Percentiles rank a stretch among this genome's conserved stretches.
These are phyloP conservation scores for Pilophorus perplexus DNA, from an alignment of 2,888 invertebrate species.

Conservation along the genomic window DNA sequence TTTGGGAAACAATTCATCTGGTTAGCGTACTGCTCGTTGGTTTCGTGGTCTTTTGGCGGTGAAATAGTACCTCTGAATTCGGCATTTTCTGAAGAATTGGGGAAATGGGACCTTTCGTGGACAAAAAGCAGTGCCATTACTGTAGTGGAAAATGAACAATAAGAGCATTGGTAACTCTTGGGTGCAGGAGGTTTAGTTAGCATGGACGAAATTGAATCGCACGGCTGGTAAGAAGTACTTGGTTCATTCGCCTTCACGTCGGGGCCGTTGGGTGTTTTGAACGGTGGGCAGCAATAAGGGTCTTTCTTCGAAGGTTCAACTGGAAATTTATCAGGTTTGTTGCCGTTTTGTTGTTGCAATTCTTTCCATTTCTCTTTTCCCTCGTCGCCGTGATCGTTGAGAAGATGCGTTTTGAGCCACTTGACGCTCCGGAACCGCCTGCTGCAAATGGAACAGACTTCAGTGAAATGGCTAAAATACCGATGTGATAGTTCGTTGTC, in stretches of 20 bases:
- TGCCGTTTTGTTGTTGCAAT: slow-evolving; percentile 52
- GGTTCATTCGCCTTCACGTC: slow-evolving; percentile 38
- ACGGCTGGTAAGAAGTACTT: slow-evolving; percentile 41
- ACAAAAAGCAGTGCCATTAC: slow-evolving; percentile 87
- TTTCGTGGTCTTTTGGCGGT: slow-evolving; percentile 58
- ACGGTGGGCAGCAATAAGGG: slow-evolving; percentile 27
- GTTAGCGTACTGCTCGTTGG: slow-evolving; percentile 63
- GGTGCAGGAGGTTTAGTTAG: slow-evolving; percentile 62
- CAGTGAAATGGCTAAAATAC: slow-evolving; percentile 67
- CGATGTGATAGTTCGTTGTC: slow-evolving; percentile 60
- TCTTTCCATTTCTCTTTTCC: slow-evolving; percentile 64
- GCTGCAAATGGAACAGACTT: slow-evolving; percentile 81
- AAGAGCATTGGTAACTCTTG: slow-evolving; percentile 84
- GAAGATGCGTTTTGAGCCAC: slow-evolving; percentile 81
- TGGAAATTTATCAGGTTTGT: slow-evolving; percentile 32
- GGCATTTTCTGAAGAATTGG: slow-evolving; percentile 44
- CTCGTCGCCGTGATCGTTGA: slow-evolving; percentile 77
- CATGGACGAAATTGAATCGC: slow-evolving; percentile 39
- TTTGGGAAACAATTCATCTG: slow-evolving; percentile 53
- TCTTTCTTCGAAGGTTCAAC: slow-evolving; percentile 43
- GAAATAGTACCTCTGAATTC: slow-evolving; percentile 60
- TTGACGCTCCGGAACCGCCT: slow-evolving; percentile 83
- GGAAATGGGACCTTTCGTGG: slow-evolving; percentile 78
- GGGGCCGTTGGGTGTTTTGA: not conserved
- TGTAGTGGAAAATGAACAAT: slow-evolving; percentile 85